Evolutionary conservation across 1,140 invertebrate species (phyloP), one percentile per base, ranked within the genome.

Genomic region (Lithobius niger): DNA sequence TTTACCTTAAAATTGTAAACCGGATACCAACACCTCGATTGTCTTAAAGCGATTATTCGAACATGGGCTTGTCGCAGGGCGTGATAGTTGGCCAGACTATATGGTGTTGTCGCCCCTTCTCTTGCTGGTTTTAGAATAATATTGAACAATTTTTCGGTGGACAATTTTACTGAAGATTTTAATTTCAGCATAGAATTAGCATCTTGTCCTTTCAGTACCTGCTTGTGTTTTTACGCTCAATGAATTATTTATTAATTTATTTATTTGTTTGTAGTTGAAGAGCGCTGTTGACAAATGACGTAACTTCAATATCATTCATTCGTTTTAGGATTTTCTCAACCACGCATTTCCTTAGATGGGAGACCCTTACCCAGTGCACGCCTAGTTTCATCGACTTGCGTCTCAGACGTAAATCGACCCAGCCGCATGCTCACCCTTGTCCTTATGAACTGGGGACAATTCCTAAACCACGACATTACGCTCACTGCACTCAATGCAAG

Each of bases 391-490:
- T 70, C 80, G 27, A 71, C 75, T 0, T 62, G 86, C 0, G 86
- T 87, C 62, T 78, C 79, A 10, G 79, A 84, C 57, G 68, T 45
- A 18, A 43, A 53, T 44, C 42, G 26, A 10, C 61, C 64, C 10
- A 54, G 54, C 44, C 3, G 3, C 19, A 15, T 52, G 13, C 18
- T 10, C 42, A 52, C 60, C 10, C 71, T 72, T 56, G 76, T 79
- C 74, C 57, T 79, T 18, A 79, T 80, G 75, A 76, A 78, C 10
- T 97, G 91, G 80, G 93, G 94, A 0, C 94, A 97, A 73, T 97
- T 97, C 69, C 62, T 97, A 16, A 94, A 97, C 69, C 95, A 97
- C 64, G 95, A 97, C 64, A 81, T 98, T 24, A 88, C 85, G 0
- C 82, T 83, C 1, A 90, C 86, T 0, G 86, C 85, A 0, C 64